Conservation (phyloP, 1,140 invertebrate species). For the Eriosoma lanigerum region DNA sequence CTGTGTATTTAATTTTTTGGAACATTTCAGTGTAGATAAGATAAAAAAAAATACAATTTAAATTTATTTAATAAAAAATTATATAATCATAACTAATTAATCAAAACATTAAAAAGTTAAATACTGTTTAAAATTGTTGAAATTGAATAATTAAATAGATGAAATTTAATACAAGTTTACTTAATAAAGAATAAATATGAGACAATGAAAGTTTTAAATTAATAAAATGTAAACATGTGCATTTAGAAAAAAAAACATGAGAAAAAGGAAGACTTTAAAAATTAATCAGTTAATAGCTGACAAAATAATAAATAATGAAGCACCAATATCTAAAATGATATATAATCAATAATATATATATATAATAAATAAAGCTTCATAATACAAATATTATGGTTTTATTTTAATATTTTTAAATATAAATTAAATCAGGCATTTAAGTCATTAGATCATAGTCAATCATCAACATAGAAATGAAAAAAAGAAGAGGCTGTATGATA, state of each 20-base stretch:
- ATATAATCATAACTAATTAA: slow-evolving; percentile 1
- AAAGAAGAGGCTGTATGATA: neutral
- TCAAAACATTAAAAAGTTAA: neutral
- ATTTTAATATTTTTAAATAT: neutral
- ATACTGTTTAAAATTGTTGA: neutral
- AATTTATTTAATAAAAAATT: neutral
- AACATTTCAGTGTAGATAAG: neutral
- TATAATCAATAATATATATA: neutral
- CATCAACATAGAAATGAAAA: neutral
- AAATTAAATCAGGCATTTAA: neutral
- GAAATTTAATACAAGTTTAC: neutral
- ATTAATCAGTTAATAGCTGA: neutral
- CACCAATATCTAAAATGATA: neutral
- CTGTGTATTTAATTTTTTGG: neutral
- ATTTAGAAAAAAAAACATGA: neutral
- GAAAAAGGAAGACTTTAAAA: slow-evolving; percentile 23
- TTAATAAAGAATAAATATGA: neutral
- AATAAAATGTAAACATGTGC: slow-evolving; percentile 18
- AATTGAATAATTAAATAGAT: slow-evolving; percentile 16
- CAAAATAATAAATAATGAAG: neutral
- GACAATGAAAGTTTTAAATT: neutral
- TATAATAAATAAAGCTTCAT: too few relatives aligned
- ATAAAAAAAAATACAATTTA: neutral
- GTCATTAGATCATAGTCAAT: neutral
- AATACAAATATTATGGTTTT: neutral